phyloP scores from a whole-genome alignment of 2,113 vertebrate species.

The Phycodurus eques region DNA sequence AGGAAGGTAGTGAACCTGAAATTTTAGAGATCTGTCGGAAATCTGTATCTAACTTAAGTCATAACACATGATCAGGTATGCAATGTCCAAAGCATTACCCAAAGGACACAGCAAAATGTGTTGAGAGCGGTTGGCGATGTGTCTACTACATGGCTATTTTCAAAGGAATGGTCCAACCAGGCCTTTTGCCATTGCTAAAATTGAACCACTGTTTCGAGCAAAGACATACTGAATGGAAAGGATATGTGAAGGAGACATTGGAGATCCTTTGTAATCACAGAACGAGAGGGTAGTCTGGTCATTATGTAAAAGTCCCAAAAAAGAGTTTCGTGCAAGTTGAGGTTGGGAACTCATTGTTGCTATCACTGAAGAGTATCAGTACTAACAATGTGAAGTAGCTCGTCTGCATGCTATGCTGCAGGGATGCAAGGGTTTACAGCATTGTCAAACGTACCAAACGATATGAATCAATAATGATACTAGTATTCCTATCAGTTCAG shows the following conservation, averaged over 20 bases:
- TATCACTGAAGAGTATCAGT: background rate
- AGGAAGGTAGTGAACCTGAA: too few relatives aligned
- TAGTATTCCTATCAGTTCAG: background rate
- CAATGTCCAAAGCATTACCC: background rate
- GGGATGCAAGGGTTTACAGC: background rate
- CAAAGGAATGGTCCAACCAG: background rate
- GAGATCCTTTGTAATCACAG: background rate
- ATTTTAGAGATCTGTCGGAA: too few relatives aligned
- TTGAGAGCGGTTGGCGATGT: background rate
- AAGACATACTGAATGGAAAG: background rate
- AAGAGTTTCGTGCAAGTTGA: background rate
- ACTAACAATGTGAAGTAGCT: background rate
- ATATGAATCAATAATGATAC: background rate
- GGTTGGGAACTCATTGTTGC: background rate
- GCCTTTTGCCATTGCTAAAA: background rate
- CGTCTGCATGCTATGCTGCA: background rate
- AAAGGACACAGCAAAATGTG: background rate
- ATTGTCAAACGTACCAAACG: background rate
- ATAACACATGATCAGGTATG: background rate
- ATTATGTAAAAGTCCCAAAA: background rate
- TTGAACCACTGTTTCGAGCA: background rate
- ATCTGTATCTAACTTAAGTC: too few relatives aligned
- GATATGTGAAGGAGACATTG: background rate
- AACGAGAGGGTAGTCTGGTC: background rate
- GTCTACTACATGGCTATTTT: background rate